Conservation (phyloP, 2,888 invertebrate genomes). For the Graphium colonna region DNA sequence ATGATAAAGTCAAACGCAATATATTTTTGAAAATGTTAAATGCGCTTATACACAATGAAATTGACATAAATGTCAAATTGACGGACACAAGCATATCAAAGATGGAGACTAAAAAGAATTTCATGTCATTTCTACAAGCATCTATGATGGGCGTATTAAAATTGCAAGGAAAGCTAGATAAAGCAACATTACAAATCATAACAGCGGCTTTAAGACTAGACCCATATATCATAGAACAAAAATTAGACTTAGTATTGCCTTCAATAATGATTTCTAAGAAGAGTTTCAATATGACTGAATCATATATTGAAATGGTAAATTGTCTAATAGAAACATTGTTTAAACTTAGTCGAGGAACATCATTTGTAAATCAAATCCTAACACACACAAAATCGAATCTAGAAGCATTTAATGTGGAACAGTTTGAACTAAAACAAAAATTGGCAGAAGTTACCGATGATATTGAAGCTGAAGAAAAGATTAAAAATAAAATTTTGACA, state of each 20-base stretch:
- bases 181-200: conserved; percentile 56
- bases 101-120: conserved; percentile 64
- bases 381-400: conserved; percentile 54
- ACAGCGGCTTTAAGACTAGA: conserved; percentile 62
- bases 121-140: conserved; percentile 57
- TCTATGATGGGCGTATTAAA: conserved; percentile 61
- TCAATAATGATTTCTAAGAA: conserved; percentile 61
- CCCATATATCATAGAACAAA: conserved; percentile 63
- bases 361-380: conserved; percentile 60
- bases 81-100: conserved; percentile 62
- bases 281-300: conserved; percentile 37
- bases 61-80: conserved; percentile 59
- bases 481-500: conserved; percentile 52
- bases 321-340: conserved; percentile 63
- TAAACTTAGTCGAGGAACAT: conserved; percentile 63
- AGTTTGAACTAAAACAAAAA: conserved; percentile 51
- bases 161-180: conserved; percentile 58
- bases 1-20: conserved; percentile 53
- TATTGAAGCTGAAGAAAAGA: conserved; percentile 42
- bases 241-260: conserved; percentile 56
- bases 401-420: conserved; percentile 57
- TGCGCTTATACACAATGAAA: conserved; percentile 52
- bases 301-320: conserved; percentile 58
- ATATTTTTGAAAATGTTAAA: conserved; percentile 64
- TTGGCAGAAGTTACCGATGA: conserved; percentile 37